Percentiles rank a stretch among this genome's conserved stretches.
phyloP scores from a whole-genome alignment of 2,888 invertebrate genomes.

The Limnephilus rhombicus region DNA sequence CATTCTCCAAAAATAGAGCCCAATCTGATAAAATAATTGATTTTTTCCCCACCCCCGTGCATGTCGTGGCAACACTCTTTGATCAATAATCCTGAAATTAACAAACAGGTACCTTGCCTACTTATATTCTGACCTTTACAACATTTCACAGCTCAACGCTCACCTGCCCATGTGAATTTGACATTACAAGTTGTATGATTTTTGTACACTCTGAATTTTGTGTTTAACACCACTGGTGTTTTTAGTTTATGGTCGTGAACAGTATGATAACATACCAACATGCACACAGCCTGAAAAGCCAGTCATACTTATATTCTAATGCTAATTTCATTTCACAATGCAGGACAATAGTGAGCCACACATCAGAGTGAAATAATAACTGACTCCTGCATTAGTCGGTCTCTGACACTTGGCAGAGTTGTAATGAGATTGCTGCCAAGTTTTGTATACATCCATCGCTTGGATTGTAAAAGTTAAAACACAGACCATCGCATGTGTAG shows the following conservation, averaged over 20 bases:
- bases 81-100: slow-evolving; percentile 4
- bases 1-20: background rate
- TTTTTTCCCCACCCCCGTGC: slow-evolving; percentile 3
- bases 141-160: background rate
- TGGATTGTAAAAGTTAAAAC: slow-evolving; percentile 18
- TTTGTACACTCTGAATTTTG: background rate
- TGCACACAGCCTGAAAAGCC: slow-evolving; percentile 9
- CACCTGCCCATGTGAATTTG: background rate
- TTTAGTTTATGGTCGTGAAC: slow-evolving; percentile 10
- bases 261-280: slow-evolving; percentile 39
- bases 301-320: slow-evolving; percentile 4
- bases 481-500: background rate
- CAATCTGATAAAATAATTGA: slow-evolving; percentile 13
- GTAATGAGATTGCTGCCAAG: slow-evolving; percentile 40
- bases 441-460: slow-evolving; percentile 26
- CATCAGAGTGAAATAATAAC: slow-evolving; percentile 23
- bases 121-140: slow-evolving; percentile 16
- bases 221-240: slow-evolving; percentile 9
- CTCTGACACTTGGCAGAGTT: slow-evolving; percentile 48
- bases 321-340: slow-evolving; percentile 43
- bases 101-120: background rate
- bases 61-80: slow-evolving; percentile 8
- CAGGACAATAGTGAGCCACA: slow-evolving; percentile 34
- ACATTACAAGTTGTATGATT: background rate
- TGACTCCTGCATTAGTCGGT: background rate